Percentiles rank a stretch among this genome's conserved stretches.
Conservation (phyloP, 1,140 invertebrate species). For the Hypothenemus hampei region DNA sequence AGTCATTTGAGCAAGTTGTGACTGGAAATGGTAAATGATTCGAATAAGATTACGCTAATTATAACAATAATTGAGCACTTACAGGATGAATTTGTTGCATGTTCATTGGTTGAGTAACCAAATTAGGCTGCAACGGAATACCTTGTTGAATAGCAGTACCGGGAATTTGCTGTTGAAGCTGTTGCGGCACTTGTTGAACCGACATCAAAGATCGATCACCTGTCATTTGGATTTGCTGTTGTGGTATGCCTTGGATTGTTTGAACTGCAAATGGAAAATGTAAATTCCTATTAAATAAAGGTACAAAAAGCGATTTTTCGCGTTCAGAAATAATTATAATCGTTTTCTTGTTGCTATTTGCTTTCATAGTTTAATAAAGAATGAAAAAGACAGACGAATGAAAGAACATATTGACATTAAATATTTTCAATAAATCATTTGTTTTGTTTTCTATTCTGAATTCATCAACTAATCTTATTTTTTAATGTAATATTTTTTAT, state of each 20-base stretch:
- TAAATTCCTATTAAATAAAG: no score
- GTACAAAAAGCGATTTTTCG: no score
- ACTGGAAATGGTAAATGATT: not conserved
- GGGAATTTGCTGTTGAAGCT: constrained; percentile 44
- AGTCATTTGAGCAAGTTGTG: constrained; percentile 47
- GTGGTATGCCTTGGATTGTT: constrained; percentile 46
- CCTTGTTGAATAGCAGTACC: constrained; percentile 37
- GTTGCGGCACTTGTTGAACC: constrained; percentile 51
- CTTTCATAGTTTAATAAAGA: no score
- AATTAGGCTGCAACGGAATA: constrained; percentile 40
- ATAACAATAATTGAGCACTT: constrained; percentile 10
- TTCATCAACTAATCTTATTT: no score
- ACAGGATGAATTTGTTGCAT: constrained; percentile 51
- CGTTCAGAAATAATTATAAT: no score
- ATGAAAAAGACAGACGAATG: no score
- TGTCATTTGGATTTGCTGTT: constrained; percentile 46
- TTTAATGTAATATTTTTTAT: no score
- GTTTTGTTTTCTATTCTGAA: no score
- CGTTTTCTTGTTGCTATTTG: no score
- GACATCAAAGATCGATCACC: constrained; percentile 50
- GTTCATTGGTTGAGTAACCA: constrained; percentile 45
- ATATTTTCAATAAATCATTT: no score
- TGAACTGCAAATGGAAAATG: constrained; percentile 36
- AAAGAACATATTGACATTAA: no score
- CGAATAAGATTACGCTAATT: not conserved